phyloP scores from a whole-genome alignment of 2,113 vertebrate species.

The Odocoileus virginianus region DNA sequence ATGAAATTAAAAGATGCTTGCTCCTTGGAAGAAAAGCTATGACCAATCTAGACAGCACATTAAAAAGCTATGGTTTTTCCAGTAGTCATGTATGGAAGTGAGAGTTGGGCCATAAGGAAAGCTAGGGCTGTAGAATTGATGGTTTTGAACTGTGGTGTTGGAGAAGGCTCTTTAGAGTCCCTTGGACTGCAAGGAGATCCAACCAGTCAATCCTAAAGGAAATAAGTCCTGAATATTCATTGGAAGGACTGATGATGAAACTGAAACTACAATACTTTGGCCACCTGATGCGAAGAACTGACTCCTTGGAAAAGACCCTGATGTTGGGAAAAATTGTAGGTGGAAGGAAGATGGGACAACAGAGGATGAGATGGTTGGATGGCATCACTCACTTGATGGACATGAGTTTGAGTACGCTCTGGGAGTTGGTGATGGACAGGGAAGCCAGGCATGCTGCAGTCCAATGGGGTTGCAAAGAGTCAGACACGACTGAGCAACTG shows the following conservation, averaged over 20 bases:
- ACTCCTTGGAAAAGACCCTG: no score
- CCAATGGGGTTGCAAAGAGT: no score
- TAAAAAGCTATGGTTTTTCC: background rate
- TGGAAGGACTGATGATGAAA: background rate
- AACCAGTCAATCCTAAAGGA: background rate
- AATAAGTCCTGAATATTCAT: background rate
- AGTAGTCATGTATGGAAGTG: rapidly evolving
- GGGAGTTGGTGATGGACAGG: no score
- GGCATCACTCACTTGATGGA: no score
- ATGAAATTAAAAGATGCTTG: background rate
- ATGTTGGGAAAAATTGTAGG: no score
- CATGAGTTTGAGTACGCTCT: no score
- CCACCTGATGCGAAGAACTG: background rate
- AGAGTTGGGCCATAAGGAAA: background rate
- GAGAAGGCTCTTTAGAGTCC: background rate
- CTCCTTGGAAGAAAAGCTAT: background rate
- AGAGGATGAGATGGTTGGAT: no score
- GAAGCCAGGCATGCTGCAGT: no score
- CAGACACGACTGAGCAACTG: no score
- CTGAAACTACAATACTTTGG: background rate
- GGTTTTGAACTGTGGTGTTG: background rate
- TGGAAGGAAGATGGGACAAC: no score
- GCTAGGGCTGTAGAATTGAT: background rate
- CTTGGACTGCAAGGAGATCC: background rate
- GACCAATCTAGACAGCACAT: background rate